phyloP scores from a whole-genome alignment of 2,888 invertebrate genomes.

The Notocelia uddmanniana region DNA sequence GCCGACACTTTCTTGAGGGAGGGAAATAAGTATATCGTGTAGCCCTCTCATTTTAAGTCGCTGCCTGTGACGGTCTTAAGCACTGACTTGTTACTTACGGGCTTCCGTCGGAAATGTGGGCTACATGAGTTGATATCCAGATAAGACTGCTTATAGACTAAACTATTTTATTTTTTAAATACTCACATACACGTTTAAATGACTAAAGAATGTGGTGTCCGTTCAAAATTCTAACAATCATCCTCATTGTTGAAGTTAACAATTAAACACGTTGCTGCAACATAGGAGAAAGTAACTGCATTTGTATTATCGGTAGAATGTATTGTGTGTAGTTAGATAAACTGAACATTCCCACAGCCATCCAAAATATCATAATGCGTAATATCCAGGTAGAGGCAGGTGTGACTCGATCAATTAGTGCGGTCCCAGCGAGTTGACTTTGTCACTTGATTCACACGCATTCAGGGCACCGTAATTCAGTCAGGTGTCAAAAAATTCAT shows the following conservation, averaged over 20 bases:
- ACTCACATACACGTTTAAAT: neutral
- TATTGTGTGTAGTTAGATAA: slow-evolving; percentile 56
- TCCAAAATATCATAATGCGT: slow-evolving; percentile 47
- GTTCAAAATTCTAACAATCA: slow-evolving; percentile 9
- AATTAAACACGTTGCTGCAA: slow-evolving; percentile 28
- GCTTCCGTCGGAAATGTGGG: slow-evolving; percentile 83
- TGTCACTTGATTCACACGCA: slow-evolving; percentile 69
- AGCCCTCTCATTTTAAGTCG: slow-evolving; percentile 71
- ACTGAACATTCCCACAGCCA: slow-evolving; percentile 39
- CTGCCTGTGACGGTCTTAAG: slow-evolving; percentile 77
- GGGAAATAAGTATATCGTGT: slow-evolving; percentile 63
- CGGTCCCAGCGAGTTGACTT: slow-evolving; percentile 68
- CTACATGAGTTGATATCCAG: slow-evolving; percentile 50
- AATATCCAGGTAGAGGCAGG: slow-evolving; percentile 63
- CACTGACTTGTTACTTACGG: slow-evolving; percentile 68
- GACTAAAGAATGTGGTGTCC: slow-evolving; percentile 13
- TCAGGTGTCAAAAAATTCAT: slow-evolving; percentile 41
- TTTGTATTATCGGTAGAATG: slow-evolving; percentile 20
- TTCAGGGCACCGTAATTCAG: slow-evolving; percentile 40
- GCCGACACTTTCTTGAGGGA: slow-evolving; percentile 66
- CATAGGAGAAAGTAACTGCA: slow-evolving; percentile 29
- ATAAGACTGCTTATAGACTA: slow-evolving; percentile 51
- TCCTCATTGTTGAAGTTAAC: slow-evolving; percentile 24
- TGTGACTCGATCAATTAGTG: slow-evolving; percentile 75
- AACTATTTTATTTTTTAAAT: slow-evolving; percentile 29